Evolutionary conservation across 2,888 invertebrate genomes (phyloP), one percentile per base, ranked within the genome.

Genomic region (Beris morrisii): DNA sequence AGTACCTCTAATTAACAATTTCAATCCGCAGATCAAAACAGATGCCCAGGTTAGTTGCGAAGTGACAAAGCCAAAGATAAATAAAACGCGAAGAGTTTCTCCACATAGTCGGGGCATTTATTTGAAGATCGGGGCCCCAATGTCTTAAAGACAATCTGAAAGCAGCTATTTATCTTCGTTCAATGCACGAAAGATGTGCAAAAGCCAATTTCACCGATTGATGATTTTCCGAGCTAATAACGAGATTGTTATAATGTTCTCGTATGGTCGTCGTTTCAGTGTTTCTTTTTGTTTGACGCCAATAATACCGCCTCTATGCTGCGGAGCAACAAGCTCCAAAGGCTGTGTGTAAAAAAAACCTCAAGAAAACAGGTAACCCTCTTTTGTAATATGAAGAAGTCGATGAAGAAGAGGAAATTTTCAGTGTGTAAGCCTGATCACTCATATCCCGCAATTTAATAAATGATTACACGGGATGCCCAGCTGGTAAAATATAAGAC

Each of bases 211-310:
- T 63, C 54, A 32, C 56, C 67, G 63, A 67, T 67, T 67, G 67
- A 67, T 67, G 67, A 67, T 67, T 67, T 67, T 57, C 67, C 67
- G 64, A 46, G 67, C 64, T 67, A 67, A 67, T 67, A 67, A 67
- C 64, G 57, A 67, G 67, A 67, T 67, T 64, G 58, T 67, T 64
- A 58, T 64, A 63, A 55, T 56, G 44, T 43, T 15, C 43, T 32
- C 13, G 31, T 31, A 55, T 22, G 12, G 22, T 31, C 32, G 22
- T 15, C 22, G 12, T 56, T 56, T 56, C 48, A 48, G 15, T 38
- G 38, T 48, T 11, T 30, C 66, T 66, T 66, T 66, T 66, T 66
- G 66, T 66, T 66, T 66, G 59, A 52, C 56, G 32, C 66, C 66
- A 53, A 30, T 11, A 11, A 53, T 12, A 28, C 53, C 30, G n/a